phyloP scores from a whole-genome alignment of 2,888 invertebrate genomes.

The Anoncus sp. region DNA sequence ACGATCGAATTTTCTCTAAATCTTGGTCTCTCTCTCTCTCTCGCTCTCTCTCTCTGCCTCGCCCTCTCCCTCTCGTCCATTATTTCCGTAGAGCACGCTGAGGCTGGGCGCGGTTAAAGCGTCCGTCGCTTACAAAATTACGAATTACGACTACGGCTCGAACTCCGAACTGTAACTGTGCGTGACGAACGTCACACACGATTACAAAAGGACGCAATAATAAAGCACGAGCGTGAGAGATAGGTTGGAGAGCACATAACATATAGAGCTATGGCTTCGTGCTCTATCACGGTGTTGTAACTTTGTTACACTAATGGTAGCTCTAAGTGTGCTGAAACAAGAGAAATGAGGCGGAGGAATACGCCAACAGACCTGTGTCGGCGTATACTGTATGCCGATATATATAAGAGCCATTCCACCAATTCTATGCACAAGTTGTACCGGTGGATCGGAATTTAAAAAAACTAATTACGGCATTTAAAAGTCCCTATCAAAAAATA shows the following conservation, averaged over 20 bases:
- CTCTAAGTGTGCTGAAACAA: slow-evolving; percentile 51
- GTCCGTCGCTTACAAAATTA: background rate
- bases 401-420: no score
- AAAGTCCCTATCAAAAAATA: no score
- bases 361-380: no score
- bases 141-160: background rate
- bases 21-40: slow-evolving; percentile 8
- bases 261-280: slow-evolving; percentile 37
- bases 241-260: slow-evolving; percentile 21
- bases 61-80: slow-evolving; percentile 6
- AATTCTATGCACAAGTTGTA: no score
- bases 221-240: slow-evolving; percentile 39
- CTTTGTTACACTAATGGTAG: slow-evolving; percentile 58
- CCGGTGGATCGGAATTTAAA: no score
- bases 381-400: no score
- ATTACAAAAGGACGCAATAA: slow-evolving; percentile 42
- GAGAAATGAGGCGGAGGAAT: slow-evolving; percentile 17
- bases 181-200: slow-evolving; percentile 27
- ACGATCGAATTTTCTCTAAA: slow-evolving; percentile 45
- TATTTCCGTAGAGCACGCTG: slow-evolving; percentile 17
- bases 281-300: slow-evolving; percentile 32
- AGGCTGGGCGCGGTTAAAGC: slow-evolving; percentile 14
- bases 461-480: no score
- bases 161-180: no score
- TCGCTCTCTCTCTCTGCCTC: slow-evolving; percentile 3